These are phyloP conservation scores for Drosophila nebulosa DNA, from an alignment of 1,140 invertebrate species.

Conservation along the genomic window DNA sequence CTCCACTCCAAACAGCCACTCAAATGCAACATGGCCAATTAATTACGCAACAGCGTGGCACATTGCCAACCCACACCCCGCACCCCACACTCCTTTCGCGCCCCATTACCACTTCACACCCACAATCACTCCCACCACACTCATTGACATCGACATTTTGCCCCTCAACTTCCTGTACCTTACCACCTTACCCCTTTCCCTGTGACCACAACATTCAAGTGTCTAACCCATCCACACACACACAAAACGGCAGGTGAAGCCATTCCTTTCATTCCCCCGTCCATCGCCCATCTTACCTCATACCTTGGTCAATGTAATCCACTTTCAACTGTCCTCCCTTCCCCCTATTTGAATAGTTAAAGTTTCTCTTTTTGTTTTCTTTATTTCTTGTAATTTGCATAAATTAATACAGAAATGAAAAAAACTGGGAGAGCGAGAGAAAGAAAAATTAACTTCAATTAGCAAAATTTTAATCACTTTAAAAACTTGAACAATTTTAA, in stretches of 20 bases:
- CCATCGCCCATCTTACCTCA: neutral
- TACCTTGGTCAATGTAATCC: conserved; percentile 56
- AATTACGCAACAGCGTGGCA: conserved; percentile 69
- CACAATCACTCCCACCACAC: neutral
- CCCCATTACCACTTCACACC: neutral
- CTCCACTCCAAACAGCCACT: conserved; percentile 47
- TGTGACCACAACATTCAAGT: conserved; percentile 68
- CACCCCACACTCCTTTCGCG: no score
- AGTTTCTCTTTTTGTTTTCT: conserved; percentile 36
- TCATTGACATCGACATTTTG: neutral
- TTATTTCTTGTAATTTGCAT: conserved; percentile 66
- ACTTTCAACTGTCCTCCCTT: conserved; percentile 25
- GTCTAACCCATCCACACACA: conserved; percentile 41
- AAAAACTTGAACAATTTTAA: neutral
- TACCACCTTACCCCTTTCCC: neutral
- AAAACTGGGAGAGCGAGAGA: neutral
- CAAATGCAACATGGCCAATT: conserved; percentile 77
- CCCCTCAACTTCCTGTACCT: neutral
- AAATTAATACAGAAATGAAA: conserved; percentile 43
- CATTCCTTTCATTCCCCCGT: neutral
- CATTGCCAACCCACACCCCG: conserved; percentile 12
- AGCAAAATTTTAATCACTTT: neutral
- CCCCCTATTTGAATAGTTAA: neutral
- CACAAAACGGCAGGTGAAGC: conserved; percentile 4
- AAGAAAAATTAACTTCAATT: conserved; percentile 15